These are phyloP conservation scores for Cercocebus atys DNA, from an alignment of 2,113 vertebrate species.

Conservation along the genomic window DNA sequence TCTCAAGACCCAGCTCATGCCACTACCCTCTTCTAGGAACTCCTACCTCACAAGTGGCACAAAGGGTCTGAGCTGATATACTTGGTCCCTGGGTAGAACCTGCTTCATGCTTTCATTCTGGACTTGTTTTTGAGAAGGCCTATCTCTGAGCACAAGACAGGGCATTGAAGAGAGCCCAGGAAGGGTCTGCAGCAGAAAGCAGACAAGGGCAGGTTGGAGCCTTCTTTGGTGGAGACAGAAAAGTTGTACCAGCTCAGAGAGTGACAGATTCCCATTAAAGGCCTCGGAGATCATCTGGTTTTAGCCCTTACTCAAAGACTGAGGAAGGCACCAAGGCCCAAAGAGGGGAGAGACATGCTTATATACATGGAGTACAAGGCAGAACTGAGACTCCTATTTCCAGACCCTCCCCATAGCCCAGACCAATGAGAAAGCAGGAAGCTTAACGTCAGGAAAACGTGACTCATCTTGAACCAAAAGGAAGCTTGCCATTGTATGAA, in stretches of 20 bases:
- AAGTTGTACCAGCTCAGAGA: background rate
- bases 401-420: background rate
- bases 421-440: background rate
- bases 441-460: background rate
- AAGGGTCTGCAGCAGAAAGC: background rate
- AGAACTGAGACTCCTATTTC: background rate
- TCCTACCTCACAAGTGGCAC: background rate
- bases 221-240: background rate
- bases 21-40: background rate
- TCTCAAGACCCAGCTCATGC: background rate
- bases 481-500: background rate
- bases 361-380: background rate
- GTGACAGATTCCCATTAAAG: background rate
- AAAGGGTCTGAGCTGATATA: background rate
- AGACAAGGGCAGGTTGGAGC: background rate
- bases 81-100: background rate
- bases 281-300: background rate
- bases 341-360: background rate
- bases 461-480: constrained; percentile 18
- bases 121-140: background rate
- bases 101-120: background rate
- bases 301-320: background rate
- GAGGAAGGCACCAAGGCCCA: background rate
- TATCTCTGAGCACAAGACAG: background rate
- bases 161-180: background rate